Evolutionary conservation across 2,888 invertebrate species (phyloP).

Genomic region (Melanargia galathea): DNA sequence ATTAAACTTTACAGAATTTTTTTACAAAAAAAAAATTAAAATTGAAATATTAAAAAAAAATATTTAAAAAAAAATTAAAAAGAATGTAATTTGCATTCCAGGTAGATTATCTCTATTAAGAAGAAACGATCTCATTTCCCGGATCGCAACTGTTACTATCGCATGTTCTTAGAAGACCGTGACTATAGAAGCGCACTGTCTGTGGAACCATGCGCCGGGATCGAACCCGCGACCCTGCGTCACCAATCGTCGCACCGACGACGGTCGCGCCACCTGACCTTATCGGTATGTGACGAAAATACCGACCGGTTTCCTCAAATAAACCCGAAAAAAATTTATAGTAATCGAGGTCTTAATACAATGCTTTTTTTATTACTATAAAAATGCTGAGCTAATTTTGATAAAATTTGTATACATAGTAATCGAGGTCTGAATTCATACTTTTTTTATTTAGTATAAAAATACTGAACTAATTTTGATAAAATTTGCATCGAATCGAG

Average conservation of each 20-base stretch:
- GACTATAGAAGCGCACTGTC: conserved; percentile 60
- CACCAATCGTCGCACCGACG: conserved; percentile 22
- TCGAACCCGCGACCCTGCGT: conserved; percentile 55
- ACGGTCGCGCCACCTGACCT: conserved; percentile 42
- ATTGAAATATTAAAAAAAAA: neutral
- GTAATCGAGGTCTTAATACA: too few species aligned
- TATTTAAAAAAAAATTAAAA: neutral
- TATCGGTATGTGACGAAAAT: conserved; percentile 38
- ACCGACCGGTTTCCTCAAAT: conserved; percentile 26
- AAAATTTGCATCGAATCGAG: too few species aligned
- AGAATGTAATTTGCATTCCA: conserved; percentile 23
- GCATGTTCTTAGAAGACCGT: conserved; percentile 76
- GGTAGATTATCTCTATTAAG: conserved; percentile 46
- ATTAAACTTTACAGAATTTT: too few species aligned
- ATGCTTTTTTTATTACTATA: too few species aligned
- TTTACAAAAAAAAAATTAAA: neutral
- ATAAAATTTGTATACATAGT: neutral
- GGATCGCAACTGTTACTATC: conserved; percentile 54
- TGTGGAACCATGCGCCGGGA: conserved; percentile 70
- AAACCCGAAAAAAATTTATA: neutral
- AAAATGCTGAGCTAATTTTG: neutral
- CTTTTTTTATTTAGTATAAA: too few species aligned
- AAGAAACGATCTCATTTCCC: conserved; percentile 47
- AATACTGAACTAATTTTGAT: too few species aligned
- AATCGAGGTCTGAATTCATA: too few species aligned